Evolutionary conservation across 2,797 vertebrate genomes (phyloP), one percentile per base, ranked within the genome.

Genomic region (Melanotaenia nigrans): DNA sequence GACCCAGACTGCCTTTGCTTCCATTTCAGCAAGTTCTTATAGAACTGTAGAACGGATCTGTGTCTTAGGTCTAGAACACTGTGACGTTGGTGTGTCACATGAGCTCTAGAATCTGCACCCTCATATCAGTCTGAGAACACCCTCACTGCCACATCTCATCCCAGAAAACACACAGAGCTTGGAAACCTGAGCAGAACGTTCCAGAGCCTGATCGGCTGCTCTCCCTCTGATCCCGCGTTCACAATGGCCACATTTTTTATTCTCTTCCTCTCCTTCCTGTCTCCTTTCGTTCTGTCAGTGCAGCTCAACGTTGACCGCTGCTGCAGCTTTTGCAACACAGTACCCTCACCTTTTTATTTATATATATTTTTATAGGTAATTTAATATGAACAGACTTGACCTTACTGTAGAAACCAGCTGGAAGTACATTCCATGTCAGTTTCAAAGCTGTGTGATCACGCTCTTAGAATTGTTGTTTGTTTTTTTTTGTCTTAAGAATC

Each of bases 331-430:
- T 59, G 76, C 90, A 91, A 91, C 90, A 89, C 85, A 79, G 68
- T 85, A 90, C 88, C 86, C 85, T 89, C 90, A 90, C 82, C 86
- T 89, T 92, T 92, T 89, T 92, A 95, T 95, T 92, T 94, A 89
- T 86, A 91, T 94, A 90, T 92, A 93, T 94, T 92, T 93, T 94
- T 91, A 88, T 93, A 88, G 88, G 88, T 94, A 93, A 94, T 94
- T 95, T 94, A 95, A 95, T 91, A 90, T 90, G 88, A 92, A 91
- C 87, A 90, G 88, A 92, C 86, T 88, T 78, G 74, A 83, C 66
- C 68, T 85, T 79, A 83, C 83, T 66, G 70, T 90, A 91, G 88
- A 61, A 61, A 81, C 79, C 76, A 83, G 79, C 82, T 70, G 81
- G 83, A 92, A 71, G 56, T 78, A 86, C 88, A 87, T 93, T 94